Evolutionary conservation across 2,888 invertebrate species (phyloP), one percentile per base, ranked within the genome.

Genomic region (Callimorpha dominula): DNA sequence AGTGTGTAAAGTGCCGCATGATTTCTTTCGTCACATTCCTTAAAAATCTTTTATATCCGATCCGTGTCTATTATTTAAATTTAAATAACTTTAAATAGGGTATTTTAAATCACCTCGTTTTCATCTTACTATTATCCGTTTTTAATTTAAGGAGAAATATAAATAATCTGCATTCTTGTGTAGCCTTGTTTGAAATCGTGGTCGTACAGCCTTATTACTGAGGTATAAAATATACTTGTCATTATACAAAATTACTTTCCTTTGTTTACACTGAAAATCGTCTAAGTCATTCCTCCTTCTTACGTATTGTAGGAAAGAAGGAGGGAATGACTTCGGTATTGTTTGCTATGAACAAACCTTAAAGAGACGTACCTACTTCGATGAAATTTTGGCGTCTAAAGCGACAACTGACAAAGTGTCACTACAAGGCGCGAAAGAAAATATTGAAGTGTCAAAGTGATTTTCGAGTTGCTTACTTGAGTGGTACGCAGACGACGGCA

Each of bases 351-450:
- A 60, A 60, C 31, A 60, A 60, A 60, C 31, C 60, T 60, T 60
- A 31, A 1, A 60, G 60, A 60, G 31, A 31, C 31, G 31, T 6
- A 12, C n/a, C n/a, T n/a, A n/a, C 14, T 60, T 20, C 12, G 60
- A 60, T 31, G 60, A 60, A 60, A 31, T 31, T 60, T 60, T 14
- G 60, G 14, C 60, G 20, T 60, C 60, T 31, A 6, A 60, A 60
- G 60, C 12, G 14, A 60, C 60, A 60, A 60, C 31, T 60, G 14
- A 31, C 60, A 60, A 70, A 78, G 78, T 78, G 73, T 52, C 68
- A 65, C n/a, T 54, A 63, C 68, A 71, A 43, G 62, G n/a, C 62
- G 43, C 79, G 73, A 81, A 62, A 70, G 65, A 60, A 57, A 31
- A 60, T 64, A 64, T 67, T 20, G 49, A 69, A 68, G 46, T 66